These are phyloP conservation scores for Tarsius wallacei DNA, from an alignment of 2,797 vertebrate species.

Conservation along the genomic window DNA sequence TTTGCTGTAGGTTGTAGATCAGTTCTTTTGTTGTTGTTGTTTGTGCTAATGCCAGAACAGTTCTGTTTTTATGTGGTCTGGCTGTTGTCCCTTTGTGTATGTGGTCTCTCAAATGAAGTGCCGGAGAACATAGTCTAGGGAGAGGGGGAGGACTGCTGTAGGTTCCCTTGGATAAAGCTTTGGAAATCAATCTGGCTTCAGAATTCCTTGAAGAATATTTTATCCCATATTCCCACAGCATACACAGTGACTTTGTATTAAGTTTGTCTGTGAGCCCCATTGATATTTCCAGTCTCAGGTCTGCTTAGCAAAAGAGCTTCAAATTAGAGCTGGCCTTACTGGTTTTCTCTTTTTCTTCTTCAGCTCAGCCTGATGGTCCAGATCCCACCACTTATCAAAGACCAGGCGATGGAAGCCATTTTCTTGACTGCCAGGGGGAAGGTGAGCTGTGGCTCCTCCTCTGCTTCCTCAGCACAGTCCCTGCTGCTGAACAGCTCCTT, in stretches of 20 bases:
- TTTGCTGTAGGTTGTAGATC: not conserved
- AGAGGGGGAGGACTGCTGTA: not conserved
- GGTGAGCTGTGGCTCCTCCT: constrained; percentile 31
- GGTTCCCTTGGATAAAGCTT: not conserved
- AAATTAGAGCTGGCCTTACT: not conserved
- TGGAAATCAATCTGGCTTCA: not conserved
- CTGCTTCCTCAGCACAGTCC: not conserved
- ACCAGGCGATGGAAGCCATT: not conserved
- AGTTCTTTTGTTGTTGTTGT: not conserved
- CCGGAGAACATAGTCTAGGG: not conserved
- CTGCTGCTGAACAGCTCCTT: not conserved
- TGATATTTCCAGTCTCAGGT: not conserved
- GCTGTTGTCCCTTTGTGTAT: not conserved
- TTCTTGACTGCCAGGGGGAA: not conserved
- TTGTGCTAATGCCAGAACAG: not conserved
- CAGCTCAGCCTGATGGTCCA: not conserved
- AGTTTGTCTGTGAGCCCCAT: not conserved
- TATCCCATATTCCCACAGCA: not conserved
- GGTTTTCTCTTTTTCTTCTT: not conserved
- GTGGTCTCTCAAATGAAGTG: not conserved
- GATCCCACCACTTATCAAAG: not conserved
- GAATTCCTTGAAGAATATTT: not conserved
- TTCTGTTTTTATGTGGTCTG: not conserved
- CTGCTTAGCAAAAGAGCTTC: not conserved
- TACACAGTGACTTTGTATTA: not conserved